Base-by-base conservation (phyloP, 2,888 invertebrate species). In the Parnassius glacialis region DNA sequence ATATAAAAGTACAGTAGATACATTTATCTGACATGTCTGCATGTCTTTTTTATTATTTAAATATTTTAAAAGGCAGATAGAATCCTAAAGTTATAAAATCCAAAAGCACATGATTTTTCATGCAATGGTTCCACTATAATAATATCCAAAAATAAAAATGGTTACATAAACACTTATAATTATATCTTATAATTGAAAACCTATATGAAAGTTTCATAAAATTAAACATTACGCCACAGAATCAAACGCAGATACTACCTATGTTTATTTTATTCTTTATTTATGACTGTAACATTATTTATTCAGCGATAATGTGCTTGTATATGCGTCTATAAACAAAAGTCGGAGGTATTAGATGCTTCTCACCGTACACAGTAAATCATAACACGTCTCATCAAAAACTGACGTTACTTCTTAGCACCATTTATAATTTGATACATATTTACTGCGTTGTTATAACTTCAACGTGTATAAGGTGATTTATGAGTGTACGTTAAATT, bases 381-480 rank as follows among this genome's bases (percentile, higher is more conserved):
- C 62, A 63, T 41, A 52, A 55, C 55, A 47, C 20, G 57, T 62
- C 62, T 59, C 62, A 59, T 59, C 54, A 52, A 59, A 59, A 56
- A 56, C 45, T 12, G 20, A 54, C 44, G 9, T 2, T 57, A 44
- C 25, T 43, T 55, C 58, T 62, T 58, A 62, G 10, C 45, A 42
- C 51, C 57, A 44, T 62, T 58, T 55, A 59, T 62, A 51, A 62
- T 58, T 62, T 58, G 34, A 54, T 41, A 48, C 42, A 47, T 51
- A 61, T 61, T 61, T 61, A 62, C 59, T 52, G 42, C 25, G 55
- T 25, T 48, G 51, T 52, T 43, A 52, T 47, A 57, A 62, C 20
- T 3, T 51, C 20, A 59, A 44, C 3, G 2, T 34, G n/a, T 34
- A 52, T 7, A 9, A 34, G n/a, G 5, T 57, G 62, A 62, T 62